Evolutionary conservation across 2,888 invertebrate species (phyloP), one percentile per base, ranked within the genome.

Genomic region (Cheilosia vulpina): DNA sequence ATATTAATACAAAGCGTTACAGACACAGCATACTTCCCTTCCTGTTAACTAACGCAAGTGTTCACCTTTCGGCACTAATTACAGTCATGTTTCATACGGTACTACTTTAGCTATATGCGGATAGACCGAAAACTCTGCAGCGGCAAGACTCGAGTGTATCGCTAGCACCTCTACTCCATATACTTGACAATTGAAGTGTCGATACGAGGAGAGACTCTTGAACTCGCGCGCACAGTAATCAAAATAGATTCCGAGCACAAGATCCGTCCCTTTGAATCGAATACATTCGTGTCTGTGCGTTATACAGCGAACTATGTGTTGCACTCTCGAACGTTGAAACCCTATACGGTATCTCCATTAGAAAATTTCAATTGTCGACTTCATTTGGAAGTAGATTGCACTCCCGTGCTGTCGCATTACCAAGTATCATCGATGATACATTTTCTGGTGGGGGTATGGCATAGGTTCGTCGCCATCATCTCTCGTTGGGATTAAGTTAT

Each of bases 351-450:
- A 11, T 7, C 62, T 47, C 52, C 13, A 60, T 45, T 65, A 66
- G 41, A 65, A 43, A 71, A 53, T 66, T 71, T 77, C 76, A 65
- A 66, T 65, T 31, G 77, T 77, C 69, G 55, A 62, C 45, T 69
- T 62, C 55, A 69, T 62, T 62, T 53, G 27, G 53, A 24, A 31
- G 19, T 41, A n/a, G 19, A 62, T 47, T 65, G 52, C 38, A 78
- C 77, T 71, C 52, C 34, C 31, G 9, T 11, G 53, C 58, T 72
- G 55, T 66, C 66, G 21, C 78, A 66, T 78, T 63, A 73, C 43
- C 63, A 78, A 83, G 73, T 68, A 65, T 73, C 83, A 78, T 79
- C 79, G 83, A 83, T 72, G 57, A 66, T 57, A 76, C 52, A 68
- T 53, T 66, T 66, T 80, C 57, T 24, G 50, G 47, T 53, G 68